Evolutionary conservation across 2,113 vertebrate species (phyloP), one percentile per base, ranked within the genome.

Genomic region (Sialia sialis): DNA sequence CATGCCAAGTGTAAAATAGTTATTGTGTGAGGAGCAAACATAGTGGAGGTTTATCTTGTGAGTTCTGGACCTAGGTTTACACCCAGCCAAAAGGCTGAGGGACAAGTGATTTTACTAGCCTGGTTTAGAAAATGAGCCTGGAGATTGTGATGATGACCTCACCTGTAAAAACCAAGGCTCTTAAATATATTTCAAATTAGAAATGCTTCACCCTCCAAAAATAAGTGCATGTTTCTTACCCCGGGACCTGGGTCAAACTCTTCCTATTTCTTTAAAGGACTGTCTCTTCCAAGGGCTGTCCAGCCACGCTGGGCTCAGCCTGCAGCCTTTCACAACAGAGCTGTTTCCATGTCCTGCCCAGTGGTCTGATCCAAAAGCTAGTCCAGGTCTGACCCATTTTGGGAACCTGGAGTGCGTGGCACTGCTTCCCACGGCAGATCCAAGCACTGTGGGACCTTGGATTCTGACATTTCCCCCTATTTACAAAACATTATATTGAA

Each of bases 371-470:
- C 48, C 75, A 63, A 88, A 94, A 90, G 48, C 29, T 84, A 60
- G 3, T 15, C 38, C 72, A 68, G 44, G 21, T 67, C 83, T 52
- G 54, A 77, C 8, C 54, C 8, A 5, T 68, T 41, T 70, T 27
- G 64, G 84, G 60, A 84, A 25, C 13, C 14, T 49, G 63, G 59
- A 48, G 8, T 11, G 11, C 9, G 0, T 25, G 44, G 25, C 11
- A 7, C 39, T n/a, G 38, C 43, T 76, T 75, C 39, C 81, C 6
- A 0, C 0, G 0, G 39, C 69, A 63, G 30, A n/a, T 27, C 56
- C 6, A 1, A 10, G 67, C 82, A 10, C 80, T 3, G 0, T 2
- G 77, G 55, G 3, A 4, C 34, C 27, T 55, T 18, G 27, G 4
- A 29, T 86, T 74, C 68, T 11, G 19, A 69, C 16, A 5, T 38